Evolutionary conservation across 2,888 invertebrate species (phyloP).

Genomic region (Phalera bucephala): DNA sequence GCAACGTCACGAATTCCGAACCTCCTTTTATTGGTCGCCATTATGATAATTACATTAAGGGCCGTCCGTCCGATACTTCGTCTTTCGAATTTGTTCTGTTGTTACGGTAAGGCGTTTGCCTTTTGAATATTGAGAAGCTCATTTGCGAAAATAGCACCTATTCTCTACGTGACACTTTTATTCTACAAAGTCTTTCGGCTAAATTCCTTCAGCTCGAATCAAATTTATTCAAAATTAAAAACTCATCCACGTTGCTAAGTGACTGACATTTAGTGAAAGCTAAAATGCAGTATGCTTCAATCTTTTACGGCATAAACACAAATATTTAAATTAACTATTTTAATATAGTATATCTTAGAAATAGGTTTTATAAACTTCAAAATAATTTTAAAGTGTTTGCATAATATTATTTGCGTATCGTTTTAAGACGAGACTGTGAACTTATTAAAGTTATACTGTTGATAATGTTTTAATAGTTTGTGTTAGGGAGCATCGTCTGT

Average conservation of each 20-base stretch:
- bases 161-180: conserved; percentile 77
- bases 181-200: conserved; percentile 41
- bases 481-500: conserved; percentile 2
- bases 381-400: conserved; percentile 14
- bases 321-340: conserved; percentile 18
- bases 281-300: conserved; percentile 13
- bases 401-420: conserved; percentile 18
- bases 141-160: conserved; percentile 78
- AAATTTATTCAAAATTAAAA: conserved; percentile 55
- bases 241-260: conserved; percentile 37
- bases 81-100: conserved; percentile 80
- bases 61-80: conserved; percentile 74
- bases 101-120: conserved; percentile 72
- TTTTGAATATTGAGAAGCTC: conserved; percentile 78
- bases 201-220: conserved; percentile 33
- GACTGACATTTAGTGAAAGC: conserved; percentile 24
- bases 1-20: conserved; percentile 77
- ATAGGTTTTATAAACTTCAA: conserved; percentile 11
- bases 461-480: conserved; percentile 4
- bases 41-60: conserved; percentile 82
- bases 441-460: conserved; percentile 5
- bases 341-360: conserved; percentile 13
- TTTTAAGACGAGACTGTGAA: conserved; percentile 8
- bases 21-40: conserved; percentile 80
- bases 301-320: conserved; percentile 9